Percentiles rank a stretch among this genome's conserved stretches.
phyloP scores from a whole-genome alignment of 2,888 invertebrate species.

The Dasypolia templi region DNA sequence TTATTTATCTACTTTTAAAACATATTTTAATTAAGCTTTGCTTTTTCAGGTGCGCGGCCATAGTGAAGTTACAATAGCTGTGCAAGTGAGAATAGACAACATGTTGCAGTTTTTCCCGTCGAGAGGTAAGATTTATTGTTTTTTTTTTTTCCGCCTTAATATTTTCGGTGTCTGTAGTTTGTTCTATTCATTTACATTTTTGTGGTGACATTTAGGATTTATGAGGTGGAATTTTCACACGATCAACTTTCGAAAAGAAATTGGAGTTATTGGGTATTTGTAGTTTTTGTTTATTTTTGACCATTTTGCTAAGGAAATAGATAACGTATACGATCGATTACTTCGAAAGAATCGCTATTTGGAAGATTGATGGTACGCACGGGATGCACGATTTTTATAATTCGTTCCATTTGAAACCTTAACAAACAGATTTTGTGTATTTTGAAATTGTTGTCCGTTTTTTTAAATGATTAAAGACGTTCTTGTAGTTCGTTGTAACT shows the following conservation, averaged over 20 bases:
- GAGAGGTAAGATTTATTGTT: conserved; percentile 76
- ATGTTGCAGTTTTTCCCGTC: conserved; percentile 70
- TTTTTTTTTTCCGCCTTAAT: background rate
- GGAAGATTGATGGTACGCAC: background rate
- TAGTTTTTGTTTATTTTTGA: too few relatives aligned
- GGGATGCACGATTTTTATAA: background rate
- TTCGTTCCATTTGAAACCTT: background rate
- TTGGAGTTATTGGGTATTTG: background rate
- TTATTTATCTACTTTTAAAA: too few relatives aligned
- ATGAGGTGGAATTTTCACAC: conserved; percentile 65
- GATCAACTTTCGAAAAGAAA: conserved; percentile 48
- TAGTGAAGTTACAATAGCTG: conserved; percentile 72
- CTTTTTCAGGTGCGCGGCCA: conserved; percentile 80
- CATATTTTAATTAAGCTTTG: conserved; percentile 35
- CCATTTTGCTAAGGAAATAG: too few relatives aligned
- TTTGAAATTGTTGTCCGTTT: too few relatives aligned
- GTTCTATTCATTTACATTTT: too few relatives aligned
- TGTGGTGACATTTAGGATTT: conserved; percentile 59
- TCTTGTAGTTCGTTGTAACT: too few relatives aligned
- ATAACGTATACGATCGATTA: too few relatives aligned
- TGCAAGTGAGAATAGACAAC: conserved; percentile 71
- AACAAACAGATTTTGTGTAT: too few relatives aligned
- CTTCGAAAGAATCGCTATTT: background rate
- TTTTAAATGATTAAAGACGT: too few relatives aligned
- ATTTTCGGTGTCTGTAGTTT: too few relatives aligned